Conservation (phyloP, 1,140 invertebrate species). For the Sarcophaga peregrina region DNA sequence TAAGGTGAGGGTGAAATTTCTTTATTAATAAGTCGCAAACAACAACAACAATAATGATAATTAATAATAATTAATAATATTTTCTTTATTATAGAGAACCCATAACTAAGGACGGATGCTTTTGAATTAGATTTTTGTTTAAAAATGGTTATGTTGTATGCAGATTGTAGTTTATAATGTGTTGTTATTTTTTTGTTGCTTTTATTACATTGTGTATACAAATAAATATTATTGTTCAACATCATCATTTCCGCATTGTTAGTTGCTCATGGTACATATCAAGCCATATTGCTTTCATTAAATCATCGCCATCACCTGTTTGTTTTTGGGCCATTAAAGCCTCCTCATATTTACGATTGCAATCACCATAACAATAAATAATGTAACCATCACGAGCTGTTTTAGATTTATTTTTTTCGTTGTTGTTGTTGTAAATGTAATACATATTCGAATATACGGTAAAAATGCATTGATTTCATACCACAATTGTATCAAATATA, state of each 20-base stretch:
- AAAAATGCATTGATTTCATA: too few species aligned
- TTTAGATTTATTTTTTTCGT: not conserved
- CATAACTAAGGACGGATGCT: too few species aligned
- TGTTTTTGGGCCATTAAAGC: conserved; percentile 61
- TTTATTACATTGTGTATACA: not conserved
- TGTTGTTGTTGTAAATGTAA: conserved; percentile 25
- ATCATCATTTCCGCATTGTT: conserved; percentile 54
- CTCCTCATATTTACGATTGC: conserved; percentile 66
- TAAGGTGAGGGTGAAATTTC: too few species aligned
- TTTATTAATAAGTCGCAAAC: too few species aligned
- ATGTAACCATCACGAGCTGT: conserved; percentile 65
- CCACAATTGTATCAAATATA: not conserved
- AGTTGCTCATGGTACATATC: conserved; percentile 66
- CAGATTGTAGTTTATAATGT: too few species aligned
- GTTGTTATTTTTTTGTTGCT: not conserved
- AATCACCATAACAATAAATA: conserved; percentile 66
- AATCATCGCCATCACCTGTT: conserved; percentile 67
- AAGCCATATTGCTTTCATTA: conserved; percentile 67
- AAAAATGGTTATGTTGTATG: too few species aligned
- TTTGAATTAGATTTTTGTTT: too few species aligned
- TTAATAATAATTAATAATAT: too few species aligned
- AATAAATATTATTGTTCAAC: conserved; percentile 44
- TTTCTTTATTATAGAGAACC: too few species aligned
- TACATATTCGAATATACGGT: not conserved
- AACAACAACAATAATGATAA: too few species aligned